Evolutionary conservation across 2,888 invertebrate genomes (phyloP).

Genomic region (Dyspetes luteomarginatus): DNA sequence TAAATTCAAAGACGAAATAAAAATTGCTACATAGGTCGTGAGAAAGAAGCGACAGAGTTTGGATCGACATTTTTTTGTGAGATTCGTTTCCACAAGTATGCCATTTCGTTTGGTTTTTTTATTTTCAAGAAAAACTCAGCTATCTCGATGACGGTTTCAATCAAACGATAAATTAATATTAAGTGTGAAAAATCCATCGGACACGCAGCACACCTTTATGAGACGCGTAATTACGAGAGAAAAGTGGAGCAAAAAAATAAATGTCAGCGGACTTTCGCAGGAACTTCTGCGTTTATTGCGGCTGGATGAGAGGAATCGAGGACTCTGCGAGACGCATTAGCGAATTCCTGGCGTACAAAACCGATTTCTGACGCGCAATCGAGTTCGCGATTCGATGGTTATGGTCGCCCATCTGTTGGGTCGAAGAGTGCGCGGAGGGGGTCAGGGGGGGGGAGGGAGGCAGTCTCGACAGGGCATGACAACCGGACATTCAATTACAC

Average conservation of each 20-base stretch:
- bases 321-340: background rate
- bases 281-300: background rate
- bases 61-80: too few relatives aligned
- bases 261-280: background rate
- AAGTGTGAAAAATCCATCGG: background rate
- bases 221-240: background rate
- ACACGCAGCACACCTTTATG: background rate
- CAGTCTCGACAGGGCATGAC: slow-evolving; percentile 51
- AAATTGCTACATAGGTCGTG: too few relatives aligned
- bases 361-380: slow-evolving; percentile 37
- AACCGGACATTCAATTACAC: slow-evolving; percentile 65
- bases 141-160: background rate
- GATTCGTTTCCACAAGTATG: too few relatives aligned
- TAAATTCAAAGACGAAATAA: background rate
- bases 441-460: slow-evolving; percentile 15
- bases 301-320: background rate
- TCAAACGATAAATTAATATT: background rate
- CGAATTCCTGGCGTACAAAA: slow-evolving; percentile 38
- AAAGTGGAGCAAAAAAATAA: slow-evolving; percentile 5
- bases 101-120: background rate
- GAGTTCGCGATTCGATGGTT: slow-evolving; percentile 48
- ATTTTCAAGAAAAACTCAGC: background rate
- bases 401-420: slow-evolving; percentile 41
- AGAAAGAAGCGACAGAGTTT: too few relatives aligned
- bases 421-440: slow-evolving; percentile 13